Evolutionary conservation across 2,888 invertebrate genomes (phyloP), one percentile per base, ranked within the genome.

Genomic region (Allolobophora icterica): DNA sequence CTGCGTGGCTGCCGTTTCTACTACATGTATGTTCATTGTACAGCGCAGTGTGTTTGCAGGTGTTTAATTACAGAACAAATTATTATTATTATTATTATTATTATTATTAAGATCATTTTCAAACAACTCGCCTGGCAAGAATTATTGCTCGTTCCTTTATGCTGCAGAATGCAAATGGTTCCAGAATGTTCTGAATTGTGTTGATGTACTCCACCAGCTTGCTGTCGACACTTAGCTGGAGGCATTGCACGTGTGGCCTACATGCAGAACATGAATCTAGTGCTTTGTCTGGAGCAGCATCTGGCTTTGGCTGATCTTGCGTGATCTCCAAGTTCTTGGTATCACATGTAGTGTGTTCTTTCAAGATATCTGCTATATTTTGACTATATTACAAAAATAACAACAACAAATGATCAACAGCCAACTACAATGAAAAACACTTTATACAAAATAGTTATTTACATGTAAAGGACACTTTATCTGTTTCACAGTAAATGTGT

Each of bases 271-370:
- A 71, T 11, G 71, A n/a, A n/a, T n/a, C 71, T n/a, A n/a, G n/a
- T 71, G 15, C 71, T n/a, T 8, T n/a, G 71, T 71, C 71, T 71
- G 71, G 30, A 71, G 71, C n/a, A 71, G n/a, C 71, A 6, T n/a
- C 71, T 71, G 71, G n/a, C 11, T n/a, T 71, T 30, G 71, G n/a
- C 30, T 71, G 30, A 13, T 71, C 71, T 3, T 71, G 30, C 30
- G 30, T 71, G 30, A 71, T 71, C n/a, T 71, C 71, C 71, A 71
- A n/a, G 71, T 71, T 71, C 71, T n/a, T 71, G 71, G n/a, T n/a
- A 71, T n/a, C n/a, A 71, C 71, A 71, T 71, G 71, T 71, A n/a
- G 30, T n/a, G 71, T 71, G 71, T 71, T 71, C 71, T 71, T 71
- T 71, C 71, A 30, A 71, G 71, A 71, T 71, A n/a, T 71, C 71